Evolutionary conservation across 2,888 invertebrate genomes (phyloP).

Genomic region (Nephrocerus scutellatus): DNA sequence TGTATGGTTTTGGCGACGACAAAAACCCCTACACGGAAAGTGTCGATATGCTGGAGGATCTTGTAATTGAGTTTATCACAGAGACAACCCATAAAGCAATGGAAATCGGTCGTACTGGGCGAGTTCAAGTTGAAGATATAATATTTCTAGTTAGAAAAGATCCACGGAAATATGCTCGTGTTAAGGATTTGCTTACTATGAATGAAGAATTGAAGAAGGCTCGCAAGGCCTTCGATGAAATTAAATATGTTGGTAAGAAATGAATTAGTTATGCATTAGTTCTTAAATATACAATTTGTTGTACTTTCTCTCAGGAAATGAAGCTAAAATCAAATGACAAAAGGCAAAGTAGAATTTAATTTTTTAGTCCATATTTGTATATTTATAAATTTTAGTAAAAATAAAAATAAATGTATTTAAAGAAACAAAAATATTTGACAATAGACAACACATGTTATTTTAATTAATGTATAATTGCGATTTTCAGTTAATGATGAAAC

Average conservation of each 20-base stretch:
- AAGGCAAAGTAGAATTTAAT: slow-evolving; percentile 12
- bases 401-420: too few species aligned
- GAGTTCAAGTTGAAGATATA: slow-evolving; percentile 97
- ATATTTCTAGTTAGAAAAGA: slow-evolving; percentile 94
- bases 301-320: slow-evolving; percentile 32
- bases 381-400: too few species aligned
- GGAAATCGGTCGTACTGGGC: slow-evolving; percentile 94
- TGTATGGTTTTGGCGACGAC: slow-evolving; percentile 99
- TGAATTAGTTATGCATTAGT: slow-evolving; percentile 1
- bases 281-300: background rate
- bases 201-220: slow-evolving; percentile 98
- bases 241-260: slow-evolving; percentile 82
- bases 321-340: slow-evolving; percentile 44
- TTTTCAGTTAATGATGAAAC: too few species aligned
- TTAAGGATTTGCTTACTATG: slow-evolving; percentile 94
- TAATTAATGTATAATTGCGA: too few species aligned
- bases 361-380: too few species aligned
- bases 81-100: slow-evolving; percentile 92
- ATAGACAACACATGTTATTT: too few species aligned
- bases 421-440: too few species aligned
- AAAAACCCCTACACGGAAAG: slow-evolving; percentile 99
- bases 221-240: slow-evolving; percentile 98
- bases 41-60: slow-evolving; percentile 92
- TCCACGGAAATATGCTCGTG: slow-evolving; percentile 91
- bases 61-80: slow-evolving; percentile 95